Base-by-base conservation (phyloP, 2,797 vertebrate genomes). In the Notamacropus eugenii region DNA sequence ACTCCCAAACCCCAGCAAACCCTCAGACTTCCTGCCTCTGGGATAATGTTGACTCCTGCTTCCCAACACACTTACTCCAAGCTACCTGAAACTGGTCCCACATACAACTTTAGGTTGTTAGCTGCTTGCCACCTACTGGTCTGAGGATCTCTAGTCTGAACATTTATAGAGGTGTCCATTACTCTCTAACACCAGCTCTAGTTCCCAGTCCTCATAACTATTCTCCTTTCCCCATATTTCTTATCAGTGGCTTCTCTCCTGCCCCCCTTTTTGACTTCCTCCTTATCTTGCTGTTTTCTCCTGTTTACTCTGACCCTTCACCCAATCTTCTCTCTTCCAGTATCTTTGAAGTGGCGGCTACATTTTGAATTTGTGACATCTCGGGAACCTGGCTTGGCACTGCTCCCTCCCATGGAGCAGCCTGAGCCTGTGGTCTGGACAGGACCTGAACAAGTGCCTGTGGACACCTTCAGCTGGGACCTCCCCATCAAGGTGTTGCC, bases 401-500 rank as follows among this genome's bases (percentile, higher is more conserved):
- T 99, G 90, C 98, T 99, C 0, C 99, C 99, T 46, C 98, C 99
- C 74, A 98, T 99, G 98, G 99, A 99, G 98, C 99, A 99, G 93
- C 98, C 99, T 0, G 99, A 99, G 95, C 99, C 99, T 74, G 98
- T 99, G 0, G 98, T 99, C 56, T 99, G 99, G 99, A 99, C 98
- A 0, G 99, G 99, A 59, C 98, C 99, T 0, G 99, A 99, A 97
- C 99, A 99, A 55, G 99, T 99, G 0, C 99, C 99, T 4, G 99
- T 99, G 96, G 99, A 99, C 98, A 99, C 99, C 90, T 99, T 99
- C 98, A 99, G 99, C 98, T 99, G 99, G 99, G 99, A 99, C 96
- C 98, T 99, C 96, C 99, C 99, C 4, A 99, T 99, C 98, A 99
- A 99, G 98, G 99, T 99, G 94, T 98, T 99, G 97, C 99, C 99